Percentiles rank a stretch among this genome's conserved stretches.
Evolutionary conservation across 2,797 vertebrate genomes (phyloP).

Genomic region (Cetoscarus ocellatus): DNA sequence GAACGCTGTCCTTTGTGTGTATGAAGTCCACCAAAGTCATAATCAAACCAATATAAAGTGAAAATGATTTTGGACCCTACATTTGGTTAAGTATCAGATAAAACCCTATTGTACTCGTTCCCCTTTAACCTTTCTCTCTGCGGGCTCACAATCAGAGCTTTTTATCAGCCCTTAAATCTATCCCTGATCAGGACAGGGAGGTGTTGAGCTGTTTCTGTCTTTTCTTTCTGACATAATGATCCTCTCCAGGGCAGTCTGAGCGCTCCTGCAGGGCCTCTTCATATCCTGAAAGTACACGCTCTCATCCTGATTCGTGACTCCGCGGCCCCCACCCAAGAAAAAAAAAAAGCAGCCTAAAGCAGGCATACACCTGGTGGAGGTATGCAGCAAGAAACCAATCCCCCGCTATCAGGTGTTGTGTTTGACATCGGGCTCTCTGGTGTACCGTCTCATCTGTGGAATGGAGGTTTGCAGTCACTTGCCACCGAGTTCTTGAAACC

Average conservation of each 20-base stretch:
- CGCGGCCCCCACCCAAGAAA: conserved; percentile 40
- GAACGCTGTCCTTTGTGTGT: no score
- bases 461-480: conserved; percentile 74
- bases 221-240: conserved; percentile 24
- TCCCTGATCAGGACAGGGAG: conserved; percentile 31
- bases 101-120: neutral
- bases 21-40: no score
- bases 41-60: no score
- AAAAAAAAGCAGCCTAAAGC: conserved; percentile 60
- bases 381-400: conserved; percentile 72
- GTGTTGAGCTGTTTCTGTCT: conserved; percentile 24
- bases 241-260: conserved; percentile 37
- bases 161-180: conserved; percentile 15
- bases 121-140: neutral
- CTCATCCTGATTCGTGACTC: conserved; percentile 26
- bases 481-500: conserved; percentile 51
- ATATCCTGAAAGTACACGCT: conserved; percentile 43
- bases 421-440: conserved; percentile 65
- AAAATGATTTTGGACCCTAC: no score
- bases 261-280: conserved; percentile 47
- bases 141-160: neutral
- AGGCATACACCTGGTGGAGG: conserved; percentile 76
- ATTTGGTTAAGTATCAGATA: neutral
- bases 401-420: conserved; percentile 72
- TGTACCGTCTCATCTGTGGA: conserved; percentile 63